phyloP scores from a whole-genome alignment of 2,113 vertebrate genomes.

The Phrynocephalus versicolor region DNA sequence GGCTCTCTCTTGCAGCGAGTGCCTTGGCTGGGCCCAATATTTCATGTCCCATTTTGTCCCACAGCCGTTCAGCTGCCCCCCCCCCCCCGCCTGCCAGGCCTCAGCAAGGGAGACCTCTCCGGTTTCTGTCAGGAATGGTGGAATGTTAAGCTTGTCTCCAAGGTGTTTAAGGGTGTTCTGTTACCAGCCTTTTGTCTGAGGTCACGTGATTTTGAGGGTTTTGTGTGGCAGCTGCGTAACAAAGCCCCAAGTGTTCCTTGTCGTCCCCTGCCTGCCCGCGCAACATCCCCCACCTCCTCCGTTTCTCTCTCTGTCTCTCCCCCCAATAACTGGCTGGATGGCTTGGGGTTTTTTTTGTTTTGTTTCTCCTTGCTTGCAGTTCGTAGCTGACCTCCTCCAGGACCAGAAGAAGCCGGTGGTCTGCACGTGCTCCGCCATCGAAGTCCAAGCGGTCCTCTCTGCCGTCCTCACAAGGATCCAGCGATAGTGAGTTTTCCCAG shows the following conservation, averaged over 20 bases:
- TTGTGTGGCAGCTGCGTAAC: not conserved
- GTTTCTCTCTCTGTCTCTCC: no score
- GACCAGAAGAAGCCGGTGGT: conserved; percentile 87
- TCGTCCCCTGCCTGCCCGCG: not conserved
- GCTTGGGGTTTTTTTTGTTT: no score
- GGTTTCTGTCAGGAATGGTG: conserved; percentile 15
- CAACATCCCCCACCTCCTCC: no score
- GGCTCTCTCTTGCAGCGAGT: not conserved
- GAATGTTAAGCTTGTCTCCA: not conserved
- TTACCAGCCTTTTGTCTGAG: not conserved
- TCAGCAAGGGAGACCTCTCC: not conserved
- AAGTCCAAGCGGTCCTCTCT: conserved; percentile 87
- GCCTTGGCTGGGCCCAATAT: no score
- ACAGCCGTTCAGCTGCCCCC: not conserved
- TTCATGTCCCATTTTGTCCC: no score
- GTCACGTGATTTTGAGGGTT: not conserved
- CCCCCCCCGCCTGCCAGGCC: not conserved
- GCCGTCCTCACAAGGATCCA: conserved; percentile 89
- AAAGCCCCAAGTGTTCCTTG: not conserved
- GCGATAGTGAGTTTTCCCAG: conserved; percentile 83
- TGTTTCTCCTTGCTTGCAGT: conserved; percentile 66
- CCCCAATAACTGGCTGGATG: no score
- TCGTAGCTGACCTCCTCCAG: conserved; percentile 85
- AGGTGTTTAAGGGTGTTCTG: not conserved
- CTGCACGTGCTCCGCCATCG: conserved; percentile 84